A percentile compares a stretch with the other conserved stretches of the same genome.
Evolutionary conservation across 1,140 invertebrate species (phyloP).

Genomic region (Brachionus calyciflorus): DNA sequence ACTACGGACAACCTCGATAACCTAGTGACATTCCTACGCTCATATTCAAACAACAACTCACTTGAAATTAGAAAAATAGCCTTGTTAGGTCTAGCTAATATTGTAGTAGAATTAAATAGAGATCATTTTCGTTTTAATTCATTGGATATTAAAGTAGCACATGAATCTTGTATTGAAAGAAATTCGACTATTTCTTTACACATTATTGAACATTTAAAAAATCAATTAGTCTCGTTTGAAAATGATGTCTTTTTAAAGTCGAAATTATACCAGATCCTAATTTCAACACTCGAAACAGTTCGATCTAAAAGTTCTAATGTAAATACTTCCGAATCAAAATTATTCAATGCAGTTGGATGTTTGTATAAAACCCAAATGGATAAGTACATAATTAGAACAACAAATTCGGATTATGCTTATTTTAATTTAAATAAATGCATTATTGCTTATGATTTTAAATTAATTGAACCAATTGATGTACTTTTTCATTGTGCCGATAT

Average conservation of each 20-base stretch:
- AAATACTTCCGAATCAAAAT: background rate
- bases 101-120: background rate
- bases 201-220: background rate
- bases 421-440: constrained; percentile 28
- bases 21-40: background rate
- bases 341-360: background rate
- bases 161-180: background rate
- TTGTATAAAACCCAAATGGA: background rate
- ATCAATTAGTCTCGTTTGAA: background rate
- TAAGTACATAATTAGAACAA: background rate
- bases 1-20: background rate
- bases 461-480: constrained; percentile 5
- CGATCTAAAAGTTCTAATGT: background rate
- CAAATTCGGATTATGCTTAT: background rate
- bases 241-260: background rate
- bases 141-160: background rate
- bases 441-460: background rate
- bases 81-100: background rate
- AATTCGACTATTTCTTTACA: background rate
- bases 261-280: background rate
- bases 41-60: background rate
- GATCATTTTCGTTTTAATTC: background rate
- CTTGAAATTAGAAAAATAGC: background rate
- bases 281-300: background rate
- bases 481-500: constrained; percentile 12